These are phyloP conservation scores for Trichosurus vulpecula DNA, from an alignment of 2,797 vertebrate genomes.

Conservation along the genomic window DNA sequence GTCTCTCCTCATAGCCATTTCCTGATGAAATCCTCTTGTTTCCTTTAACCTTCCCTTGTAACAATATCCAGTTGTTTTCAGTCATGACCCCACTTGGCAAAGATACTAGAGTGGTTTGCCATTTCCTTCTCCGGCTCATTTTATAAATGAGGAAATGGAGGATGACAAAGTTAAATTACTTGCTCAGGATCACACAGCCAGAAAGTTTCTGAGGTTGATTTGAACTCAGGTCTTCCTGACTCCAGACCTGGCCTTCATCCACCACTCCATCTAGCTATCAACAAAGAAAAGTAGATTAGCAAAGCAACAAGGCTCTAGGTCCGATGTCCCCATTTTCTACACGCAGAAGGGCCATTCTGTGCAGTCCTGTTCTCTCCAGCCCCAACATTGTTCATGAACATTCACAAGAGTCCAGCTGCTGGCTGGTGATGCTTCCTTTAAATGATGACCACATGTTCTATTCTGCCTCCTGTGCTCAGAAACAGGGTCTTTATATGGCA, in stretches of 20 bases:
- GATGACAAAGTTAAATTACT: not conserved
- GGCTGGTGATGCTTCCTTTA: not conserved
- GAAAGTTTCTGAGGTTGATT: no score
- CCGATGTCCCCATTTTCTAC: rapidly evolving
- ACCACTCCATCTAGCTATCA: rapidly evolving
- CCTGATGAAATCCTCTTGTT: not conserved
- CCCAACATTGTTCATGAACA: not conserved
- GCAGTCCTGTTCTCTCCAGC: not conserved
- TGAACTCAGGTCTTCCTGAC: not conserved
- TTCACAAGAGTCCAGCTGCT: not conserved
- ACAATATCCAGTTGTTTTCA: not conserved
- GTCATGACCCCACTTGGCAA: not conserved
- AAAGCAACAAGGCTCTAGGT: not conserved
- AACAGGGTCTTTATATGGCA: not conserved
- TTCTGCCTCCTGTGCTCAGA: not conserved
- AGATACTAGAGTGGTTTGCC: not conserved
- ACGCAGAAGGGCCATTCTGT: not conserved
- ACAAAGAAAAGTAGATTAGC: not conserved
- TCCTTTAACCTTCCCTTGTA: not conserved
- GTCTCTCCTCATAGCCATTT: not conserved
- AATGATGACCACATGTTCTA: no score
- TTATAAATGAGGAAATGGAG: not conserved
- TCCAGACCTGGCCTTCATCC: not conserved
- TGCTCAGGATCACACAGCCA: not conserved
- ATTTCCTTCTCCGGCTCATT: not conserved